Conservation (phyloP, 2,113 vertebrate species). For the Junco hyemalis region DNA sequence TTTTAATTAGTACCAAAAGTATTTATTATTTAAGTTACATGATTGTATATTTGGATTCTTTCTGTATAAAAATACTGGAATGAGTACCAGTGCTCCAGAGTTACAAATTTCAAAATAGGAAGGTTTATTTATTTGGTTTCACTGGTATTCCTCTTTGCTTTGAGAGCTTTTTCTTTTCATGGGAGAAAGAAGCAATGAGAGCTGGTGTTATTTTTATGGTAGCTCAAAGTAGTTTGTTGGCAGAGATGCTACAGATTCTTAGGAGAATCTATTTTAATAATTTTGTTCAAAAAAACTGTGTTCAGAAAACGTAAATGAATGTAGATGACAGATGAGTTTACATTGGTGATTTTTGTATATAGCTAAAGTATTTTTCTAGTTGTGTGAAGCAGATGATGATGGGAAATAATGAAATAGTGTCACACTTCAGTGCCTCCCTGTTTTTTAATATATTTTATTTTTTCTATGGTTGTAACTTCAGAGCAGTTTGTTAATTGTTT, state of each 20-base stretch:
- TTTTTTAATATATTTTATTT: not conserved
- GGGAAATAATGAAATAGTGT: not conserved
- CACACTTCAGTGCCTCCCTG: not conserved
- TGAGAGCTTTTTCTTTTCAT: not conserved
- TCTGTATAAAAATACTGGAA: not conserved
- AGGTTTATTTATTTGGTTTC: not conserved
- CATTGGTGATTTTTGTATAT: not conserved
- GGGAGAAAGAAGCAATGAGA: not conserved
- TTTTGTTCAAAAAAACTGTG: not conserved
- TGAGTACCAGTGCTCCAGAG: not conserved
- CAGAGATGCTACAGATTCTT: not conserved
- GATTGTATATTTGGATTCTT: not conserved
- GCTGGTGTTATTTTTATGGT: not conserved
- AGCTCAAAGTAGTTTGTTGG: not conserved
- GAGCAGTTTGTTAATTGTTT: not conserved
- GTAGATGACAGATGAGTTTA: not conserved
- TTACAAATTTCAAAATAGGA: not conserved
- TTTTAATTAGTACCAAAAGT: not conserved
- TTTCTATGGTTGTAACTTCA: not conserved
- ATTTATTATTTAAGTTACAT: not conserved
- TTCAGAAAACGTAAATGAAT: not conserved
- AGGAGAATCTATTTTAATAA: not conserved
- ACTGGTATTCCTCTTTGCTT: not conserved
- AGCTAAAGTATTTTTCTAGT: not conserved
- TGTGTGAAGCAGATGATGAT: not conserved